These are phyloP conservation scores for Coracias cyanogaster DNA, from an alignment of 2,797 vertebrate genomes.

Conservation along the genomic window DNA sequence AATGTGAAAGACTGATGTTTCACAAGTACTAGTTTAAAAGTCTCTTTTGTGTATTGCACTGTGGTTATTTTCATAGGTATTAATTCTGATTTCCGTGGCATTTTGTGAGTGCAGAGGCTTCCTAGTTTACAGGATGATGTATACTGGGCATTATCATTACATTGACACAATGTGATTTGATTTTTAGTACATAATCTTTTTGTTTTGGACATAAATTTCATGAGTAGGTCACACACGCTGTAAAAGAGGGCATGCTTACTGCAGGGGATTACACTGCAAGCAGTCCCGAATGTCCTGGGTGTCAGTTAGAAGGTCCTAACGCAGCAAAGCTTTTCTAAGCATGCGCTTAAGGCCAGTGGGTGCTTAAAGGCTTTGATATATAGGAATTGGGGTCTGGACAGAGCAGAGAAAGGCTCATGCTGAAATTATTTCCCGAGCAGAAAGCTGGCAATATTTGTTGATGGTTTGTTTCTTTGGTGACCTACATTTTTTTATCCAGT, in stretches of 20 bases:
- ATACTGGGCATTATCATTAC: not conserved
- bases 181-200: not conserved
- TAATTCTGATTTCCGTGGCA: not conserved
- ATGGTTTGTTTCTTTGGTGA: conserved; percentile 5
- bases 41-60: not conserved
- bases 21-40: not conserved
- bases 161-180: not conserved
- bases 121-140: not conserved
- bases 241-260: not conserved
- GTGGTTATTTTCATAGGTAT: not conserved
- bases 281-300: not conserved
- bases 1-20: not conserved
- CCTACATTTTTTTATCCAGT: not conserved
- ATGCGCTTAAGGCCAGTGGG: not conserved
- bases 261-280: not conserved
- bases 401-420: not conserved
- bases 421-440: not conserved
- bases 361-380: conserved; percentile 1
- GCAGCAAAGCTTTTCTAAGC: conserved; percentile 3
- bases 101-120: not conserved
- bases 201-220: not conserved
- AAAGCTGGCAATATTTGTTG: not conserved
- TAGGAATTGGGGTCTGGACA: not conserved
- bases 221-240: not conserved
- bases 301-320: not conserved